Evolutionary conservation across 2,113 vertebrate species (phyloP).

Genomic region (Colistium nudipinnis): DNA sequence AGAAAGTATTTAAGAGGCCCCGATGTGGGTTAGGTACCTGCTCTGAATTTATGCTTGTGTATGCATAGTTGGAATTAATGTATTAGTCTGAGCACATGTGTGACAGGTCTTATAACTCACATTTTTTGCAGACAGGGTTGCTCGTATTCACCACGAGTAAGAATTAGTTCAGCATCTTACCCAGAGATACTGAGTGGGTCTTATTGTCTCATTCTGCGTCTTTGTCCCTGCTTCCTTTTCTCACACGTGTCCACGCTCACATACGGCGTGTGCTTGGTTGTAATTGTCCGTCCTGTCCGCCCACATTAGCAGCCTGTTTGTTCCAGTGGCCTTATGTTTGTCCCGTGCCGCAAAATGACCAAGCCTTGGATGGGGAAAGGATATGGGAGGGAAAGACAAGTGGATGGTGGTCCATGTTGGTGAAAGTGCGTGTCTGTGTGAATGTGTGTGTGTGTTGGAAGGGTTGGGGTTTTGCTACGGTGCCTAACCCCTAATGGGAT

Average conservation of each 20-base stretch:
- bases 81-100: slow-evolving; percentile 10
- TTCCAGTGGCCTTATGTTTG: slow-evolving; percentile 67
- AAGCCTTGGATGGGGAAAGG: slow-evolving; percentile 32
- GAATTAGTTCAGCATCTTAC: background rate
- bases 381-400: slow-evolving; percentile 27
- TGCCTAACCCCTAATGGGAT: slow-evolving; percentile 77
- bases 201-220: background rate
- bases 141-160: background rate
- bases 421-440: slow-evolving; percentile 36
- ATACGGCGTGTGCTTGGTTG: slow-evolving; percentile 40
- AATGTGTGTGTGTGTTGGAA: slow-evolving; percentile 26
- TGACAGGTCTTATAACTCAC: background rate
- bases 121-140: background rate
- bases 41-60: slow-evolving; percentile 1
- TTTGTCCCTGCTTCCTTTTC: slow-evolving; percentile 16
- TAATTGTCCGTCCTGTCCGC: slow-evolving; percentile 72
- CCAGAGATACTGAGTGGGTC: background rate
- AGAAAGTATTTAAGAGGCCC: slow-evolving; percentile 10
- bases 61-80: background rate
- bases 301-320: slow-evolving; percentile 69
- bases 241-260: slow-evolving; percentile 14
- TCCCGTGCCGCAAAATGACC: slow-evolving; percentile 61
- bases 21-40: slow-evolving; percentile 29
- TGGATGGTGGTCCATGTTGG: slow-evolving; percentile 10
- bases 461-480: slow-evolving; percentile 56